Evolutionary conservation across 2,113 vertebrate genomes (phyloP).

Genomic region (Proterorhinus semilunaris): DNA sequence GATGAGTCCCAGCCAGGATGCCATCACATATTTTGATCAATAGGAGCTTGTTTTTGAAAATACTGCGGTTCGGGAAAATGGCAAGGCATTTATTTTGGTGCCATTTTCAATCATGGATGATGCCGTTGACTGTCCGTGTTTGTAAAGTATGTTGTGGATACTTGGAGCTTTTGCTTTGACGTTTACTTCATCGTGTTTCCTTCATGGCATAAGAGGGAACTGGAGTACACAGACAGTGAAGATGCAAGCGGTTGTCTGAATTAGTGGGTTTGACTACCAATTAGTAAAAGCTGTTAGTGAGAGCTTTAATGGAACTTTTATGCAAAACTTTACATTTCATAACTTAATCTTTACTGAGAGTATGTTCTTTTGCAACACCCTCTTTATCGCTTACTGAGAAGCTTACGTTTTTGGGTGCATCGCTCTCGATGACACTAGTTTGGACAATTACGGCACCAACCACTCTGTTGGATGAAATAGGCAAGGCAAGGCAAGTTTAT

Average conservation of each 20-base stretch:
- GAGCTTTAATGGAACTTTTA: neutral
- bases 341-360: too few species aligned
- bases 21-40: neutral
- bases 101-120: neutral
- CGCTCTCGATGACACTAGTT: too few species aligned
- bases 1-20: slow-evolving; percentile 1
- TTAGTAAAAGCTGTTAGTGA: neutral
- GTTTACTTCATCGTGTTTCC: neutral
- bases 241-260: neutral
- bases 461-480: too few species aligned
- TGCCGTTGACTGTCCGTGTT: neutral
- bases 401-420: too few species aligned
- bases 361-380: neutral
- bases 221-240: neutral
- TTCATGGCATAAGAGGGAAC: neutral
- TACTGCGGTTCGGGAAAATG: neutral
- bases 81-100: neutral
- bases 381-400: neutral
- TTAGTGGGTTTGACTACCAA: neutral
- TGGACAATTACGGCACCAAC: too few species aligned
- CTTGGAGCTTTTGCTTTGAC: neutral
- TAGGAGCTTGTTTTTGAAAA: neutral
- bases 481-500: too few species aligned
- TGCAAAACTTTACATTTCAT: neutral
- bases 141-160: neutral